Evolutionary conservation across 2,797 vertebrate species (phyloP).

Genomic region (Mastacembelus armatus): DNA sequence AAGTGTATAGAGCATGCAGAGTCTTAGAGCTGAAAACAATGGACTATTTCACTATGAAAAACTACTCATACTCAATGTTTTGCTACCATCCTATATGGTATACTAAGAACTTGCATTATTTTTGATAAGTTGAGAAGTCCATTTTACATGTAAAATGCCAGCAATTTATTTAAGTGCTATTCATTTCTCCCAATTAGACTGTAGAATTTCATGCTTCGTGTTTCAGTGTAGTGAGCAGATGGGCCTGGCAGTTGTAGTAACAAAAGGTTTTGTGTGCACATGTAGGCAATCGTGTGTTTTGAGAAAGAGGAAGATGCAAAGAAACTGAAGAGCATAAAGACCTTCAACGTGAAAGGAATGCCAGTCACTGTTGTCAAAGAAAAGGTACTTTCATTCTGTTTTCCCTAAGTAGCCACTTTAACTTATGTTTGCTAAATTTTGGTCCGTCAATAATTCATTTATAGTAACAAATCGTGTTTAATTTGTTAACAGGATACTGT

Average conservation of each 20-base stretch:
- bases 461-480: not conserved
- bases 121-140: too few relatives aligned
- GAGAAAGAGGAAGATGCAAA: slow-evolving; percentile 86
- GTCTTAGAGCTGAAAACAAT: too few relatives aligned
- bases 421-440: not conserved
- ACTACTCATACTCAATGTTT: too few relatives aligned
- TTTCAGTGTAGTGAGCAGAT: not conserved
- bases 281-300: slow-evolving; percentile 88
- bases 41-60: too few relatives aligned
- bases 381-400: slow-evolving; percentile 47
- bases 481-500: slow-evolving; percentile 21
- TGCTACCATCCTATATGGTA: too few relatives aligned
- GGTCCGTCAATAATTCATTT: too few relatives aligned
- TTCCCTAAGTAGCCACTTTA: too few relatives aligned
- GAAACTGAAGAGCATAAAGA: slow-evolving; percentile 78
- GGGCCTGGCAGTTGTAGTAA: not conserved
- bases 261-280: not conserved
- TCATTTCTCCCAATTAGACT: not conserved
- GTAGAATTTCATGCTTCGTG: not conserved
- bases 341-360: slow-evolving; percentile 77
- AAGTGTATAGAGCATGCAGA: too few relatives aligned
- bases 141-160: too few relatives aligned
- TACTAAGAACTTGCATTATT: too few relatives aligned
- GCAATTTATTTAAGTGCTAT: not conserved
- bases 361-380: slow-evolving; percentile 69